Conservation (phyloP, 1,140 invertebrate species). For the Hylyphantes graminicola region DNA sequence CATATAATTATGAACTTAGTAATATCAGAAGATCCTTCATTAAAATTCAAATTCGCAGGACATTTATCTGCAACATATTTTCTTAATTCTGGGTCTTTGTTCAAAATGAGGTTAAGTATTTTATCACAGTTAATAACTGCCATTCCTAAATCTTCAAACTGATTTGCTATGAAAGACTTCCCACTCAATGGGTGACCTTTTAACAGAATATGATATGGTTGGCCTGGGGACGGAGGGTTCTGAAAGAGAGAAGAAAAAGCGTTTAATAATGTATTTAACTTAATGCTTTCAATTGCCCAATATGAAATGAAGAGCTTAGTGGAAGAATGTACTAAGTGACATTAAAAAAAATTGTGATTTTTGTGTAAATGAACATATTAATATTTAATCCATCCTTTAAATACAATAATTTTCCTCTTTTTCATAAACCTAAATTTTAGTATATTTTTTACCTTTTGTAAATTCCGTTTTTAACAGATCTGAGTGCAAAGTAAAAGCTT, state of each 20-base stretch:
- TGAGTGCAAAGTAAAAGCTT: too few relatives aligned
- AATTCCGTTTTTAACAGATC: too few relatives aligned
- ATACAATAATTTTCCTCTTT: too few relatives aligned
- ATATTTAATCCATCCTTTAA: too few relatives aligned
- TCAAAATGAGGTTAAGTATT: constrained; percentile 72
- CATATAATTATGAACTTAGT: constrained; percentile 4
- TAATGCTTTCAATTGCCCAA: too few relatives aligned
- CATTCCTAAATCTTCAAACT: constrained; percentile 79
- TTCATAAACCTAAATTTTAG: too few relatives aligned
- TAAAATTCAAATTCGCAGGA: background rate
- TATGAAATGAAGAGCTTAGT: too few relatives aligned
- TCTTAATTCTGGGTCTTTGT: constrained; percentile 6
- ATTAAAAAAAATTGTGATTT: too few relatives aligned
- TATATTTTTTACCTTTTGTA: too few relatives aligned
- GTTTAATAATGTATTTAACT: background rate
- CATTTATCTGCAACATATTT: background rate
- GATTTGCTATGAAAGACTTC: constrained; percentile 85
- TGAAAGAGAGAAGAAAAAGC: background rate
- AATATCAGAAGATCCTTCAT: background rate
- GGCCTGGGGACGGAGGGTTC: constrained; percentile 48
- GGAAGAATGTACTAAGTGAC: too few relatives aligned
- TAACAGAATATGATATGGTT: constrained; percentile 91
- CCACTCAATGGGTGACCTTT: constrained; percentile 97
- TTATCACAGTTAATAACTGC: constrained; percentile 90
- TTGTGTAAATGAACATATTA: too few relatives aligned